Percentiles rank a stretch among this genome's conserved stretches.
Evolutionary conservation across 1,140 invertebrate species (phyloP).

Genomic region (Vanessa tameamea): DNA sequence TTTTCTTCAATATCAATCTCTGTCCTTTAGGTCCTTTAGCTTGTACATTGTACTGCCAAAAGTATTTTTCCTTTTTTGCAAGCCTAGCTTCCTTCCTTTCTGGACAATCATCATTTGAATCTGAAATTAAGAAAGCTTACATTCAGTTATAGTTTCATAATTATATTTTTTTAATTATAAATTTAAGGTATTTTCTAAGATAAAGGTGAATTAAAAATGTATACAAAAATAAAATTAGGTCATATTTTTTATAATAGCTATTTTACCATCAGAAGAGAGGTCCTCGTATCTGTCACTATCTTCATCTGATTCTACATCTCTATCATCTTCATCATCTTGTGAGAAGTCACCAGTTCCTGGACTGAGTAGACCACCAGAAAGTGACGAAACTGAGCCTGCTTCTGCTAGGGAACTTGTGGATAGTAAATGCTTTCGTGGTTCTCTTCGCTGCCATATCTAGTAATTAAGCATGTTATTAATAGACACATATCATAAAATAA

Average conservation of each 20-base stretch:
- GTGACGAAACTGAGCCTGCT: constrained; percentile 92
- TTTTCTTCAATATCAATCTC: constrained; percentile 89
- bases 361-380: constrained; percentile 91
- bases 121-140: constrained; percentile 59
- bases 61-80: constrained; percentile 91
- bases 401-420: constrained; percentile 92
- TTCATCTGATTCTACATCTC: constrained; percentile 85
- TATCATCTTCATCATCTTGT: constrained; percentile 90
- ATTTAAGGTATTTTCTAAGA: too few species aligned
- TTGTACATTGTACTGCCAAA: constrained; percentile 99
- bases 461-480: constrained; percentile 1
- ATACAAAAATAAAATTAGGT: too few species aligned
- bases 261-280: constrained; percentile 89
- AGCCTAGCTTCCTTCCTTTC: constrained; percentile 73
- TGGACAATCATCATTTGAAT: constrained; percentile 86
- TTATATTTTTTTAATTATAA: background rate
- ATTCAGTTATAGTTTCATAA: background rate
- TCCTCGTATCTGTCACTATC: constrained; percentile 94
- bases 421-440: constrained; percentile 91
- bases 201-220: too few species aligned
- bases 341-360: constrained; percentile 89
- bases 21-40: constrained; percentile 98
- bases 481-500: background rate
- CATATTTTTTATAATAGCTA: background rate
- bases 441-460: constrained; percentile 90